A percentile compares a stretch with the other conserved stretches of the same genome.
Conservation (phyloP, 2,888 invertebrate species). For the Meta bourneti region DNA sequence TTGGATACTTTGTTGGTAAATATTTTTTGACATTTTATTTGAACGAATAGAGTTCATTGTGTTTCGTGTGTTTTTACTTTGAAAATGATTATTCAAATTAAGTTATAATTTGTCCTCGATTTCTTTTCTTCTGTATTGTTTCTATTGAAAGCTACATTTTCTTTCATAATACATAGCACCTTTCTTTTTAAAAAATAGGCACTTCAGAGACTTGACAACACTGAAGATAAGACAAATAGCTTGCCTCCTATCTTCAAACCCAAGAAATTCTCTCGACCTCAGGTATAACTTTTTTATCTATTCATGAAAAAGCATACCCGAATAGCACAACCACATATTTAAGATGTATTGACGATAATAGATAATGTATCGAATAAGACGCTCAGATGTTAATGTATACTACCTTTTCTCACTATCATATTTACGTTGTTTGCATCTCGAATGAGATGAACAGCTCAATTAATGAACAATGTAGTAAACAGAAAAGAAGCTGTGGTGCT, state of each 20-base stretch:
- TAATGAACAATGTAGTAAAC: no score
- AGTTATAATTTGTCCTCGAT: no score
- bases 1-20: no score
- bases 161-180: background rate
- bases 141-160: background rate
- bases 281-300: slow-evolving; percentile 45
- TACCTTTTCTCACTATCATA: background rate
- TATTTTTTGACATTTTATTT: no score
- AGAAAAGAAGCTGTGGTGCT: no score
- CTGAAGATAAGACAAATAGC: slow-evolving; percentile 52
- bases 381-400: background rate
- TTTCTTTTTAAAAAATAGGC: background rate
- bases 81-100: no score
- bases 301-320: background rate
- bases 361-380: background rate
- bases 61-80: no score
- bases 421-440: no score
- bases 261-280: slow-evolving; percentile 73
- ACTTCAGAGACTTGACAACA: slow-evolving; percentile 49
- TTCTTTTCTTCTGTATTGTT: no score
- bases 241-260: slow-evolving; percentile 74
- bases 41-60: no score
- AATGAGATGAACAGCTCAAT: no score
- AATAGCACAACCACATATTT: background rate
- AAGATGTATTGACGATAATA: background rate